phyloP scores from a whole-genome alignment of 2,113 vertebrate genomes.

The Pituophis catenifer region DNA sequence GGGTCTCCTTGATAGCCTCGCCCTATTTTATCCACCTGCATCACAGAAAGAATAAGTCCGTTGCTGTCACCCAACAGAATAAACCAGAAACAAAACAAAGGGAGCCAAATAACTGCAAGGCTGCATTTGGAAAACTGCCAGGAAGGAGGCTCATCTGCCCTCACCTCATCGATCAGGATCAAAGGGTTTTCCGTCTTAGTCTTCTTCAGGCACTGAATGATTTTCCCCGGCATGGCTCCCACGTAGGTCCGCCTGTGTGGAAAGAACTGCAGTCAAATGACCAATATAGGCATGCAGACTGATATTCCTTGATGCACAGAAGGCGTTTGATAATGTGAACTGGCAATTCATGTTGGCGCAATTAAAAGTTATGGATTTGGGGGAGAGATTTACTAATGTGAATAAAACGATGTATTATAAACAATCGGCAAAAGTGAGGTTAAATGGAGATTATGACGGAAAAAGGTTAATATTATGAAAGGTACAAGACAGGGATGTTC shows the following conservation, averaged over 20 bases:
- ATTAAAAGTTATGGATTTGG: too few species aligned
- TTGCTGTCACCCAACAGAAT: not conserved
- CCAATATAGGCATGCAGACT: not conserved
- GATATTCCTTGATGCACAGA: too few species aligned
- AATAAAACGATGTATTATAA: too few species aligned
- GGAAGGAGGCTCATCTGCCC: not conserved
- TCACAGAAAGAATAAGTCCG: not conserved
- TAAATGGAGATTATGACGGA: too few species aligned
- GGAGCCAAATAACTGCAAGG: not conserved
- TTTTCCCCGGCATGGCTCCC: slow-evolving; percentile 97
- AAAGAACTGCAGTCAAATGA: slow-evolving; percentile 23
- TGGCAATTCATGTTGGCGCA: too few species aligned
- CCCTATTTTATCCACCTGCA: slow-evolving; percentile 97
- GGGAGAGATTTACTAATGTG: too few species aligned
- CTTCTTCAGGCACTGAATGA: slow-evolving; percentile 98
- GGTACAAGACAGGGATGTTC: too few species aligned
- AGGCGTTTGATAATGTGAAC: too few species aligned
- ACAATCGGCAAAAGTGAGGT: too few species aligned
- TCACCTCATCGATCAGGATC: slow-evolving; percentile 94
- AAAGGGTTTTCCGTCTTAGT: slow-evolving; percentile 96
- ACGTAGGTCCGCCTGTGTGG: slow-evolving; percentile 91
- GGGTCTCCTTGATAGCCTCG: slow-evolving; percentile 96
- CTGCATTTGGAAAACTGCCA: not conserved
- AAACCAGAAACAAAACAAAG: not conserved
- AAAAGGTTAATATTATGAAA: too few species aligned